Evolutionary conservation across 2,113 vertebrate species (phyloP), one percentile per base, ranked within the genome.

Genomic region (Catharus bicknelli): DNA sequence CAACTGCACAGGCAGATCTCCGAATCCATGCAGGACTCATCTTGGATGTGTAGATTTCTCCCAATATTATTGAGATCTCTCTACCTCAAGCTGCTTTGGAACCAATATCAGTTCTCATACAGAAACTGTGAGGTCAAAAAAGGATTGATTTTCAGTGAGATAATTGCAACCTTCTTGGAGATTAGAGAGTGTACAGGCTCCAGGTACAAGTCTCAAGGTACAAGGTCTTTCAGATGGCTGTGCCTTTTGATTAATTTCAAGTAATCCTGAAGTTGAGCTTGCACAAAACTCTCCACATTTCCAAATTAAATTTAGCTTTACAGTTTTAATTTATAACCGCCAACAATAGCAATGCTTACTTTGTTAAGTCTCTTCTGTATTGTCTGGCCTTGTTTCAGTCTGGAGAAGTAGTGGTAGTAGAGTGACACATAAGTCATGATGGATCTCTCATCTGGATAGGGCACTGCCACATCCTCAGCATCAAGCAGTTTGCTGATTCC

Each of bases 371-470:
- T 98, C 91, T 98, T 99, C 95, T 98, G 98, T 68, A 97, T 83
- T 6, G 98, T 99, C 93, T 98, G 98, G 4, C 96, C 98, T 90
- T 98, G 98, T 90, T 97, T 98, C 97, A 99, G 94, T 87, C 90
- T 98, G 93, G 98, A 98, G 97, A 99, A 99, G 93, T 98, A 98
- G 95, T 99, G 98, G 92, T 99, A 99, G 96, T 98, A 99, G 76
- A 99, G 97, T 4, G 99, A 99, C 85, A 99, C 96, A 0, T 99
- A 99, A 95, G 99, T 99, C 98, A 99, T 99, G 96, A 99, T 97
- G 92, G 99, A 99, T 89, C 96, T 97, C 95, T 99, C 98, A 11
- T 99, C 99, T 2, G 99, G 98, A 48, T 97, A 97, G 10, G 95
- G 90, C 11, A 98, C 96, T 1, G 97, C 96, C 67, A 99, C 97